Evolutionary conservation across 2,888 invertebrate species (phyloP).

Genomic region (Nipponacmea schrenckii): DNA sequence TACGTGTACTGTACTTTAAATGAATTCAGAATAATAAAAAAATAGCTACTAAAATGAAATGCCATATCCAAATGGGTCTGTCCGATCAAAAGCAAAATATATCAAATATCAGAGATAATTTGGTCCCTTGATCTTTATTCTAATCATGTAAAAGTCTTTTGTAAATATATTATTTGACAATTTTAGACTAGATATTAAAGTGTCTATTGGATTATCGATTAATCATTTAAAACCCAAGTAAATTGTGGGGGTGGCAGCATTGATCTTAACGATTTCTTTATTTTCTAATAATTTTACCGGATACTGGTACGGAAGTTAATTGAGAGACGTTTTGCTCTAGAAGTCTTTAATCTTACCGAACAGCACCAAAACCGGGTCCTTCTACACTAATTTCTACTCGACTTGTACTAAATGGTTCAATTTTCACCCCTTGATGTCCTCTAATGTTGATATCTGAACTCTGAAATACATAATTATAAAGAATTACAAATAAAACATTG

Average conservation of each 20-base stretch:
- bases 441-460: conserved; percentile 33
- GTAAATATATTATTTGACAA: no score
- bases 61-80: neutral
- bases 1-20: no score
- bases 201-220: no score
- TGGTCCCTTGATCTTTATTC: neutral
- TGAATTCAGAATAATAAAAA: no score
- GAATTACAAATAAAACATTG: neutral
- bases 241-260: no score
- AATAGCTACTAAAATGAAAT: neutral
- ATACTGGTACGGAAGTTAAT: no score
- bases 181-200: no score
- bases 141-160: no score
- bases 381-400: conserved; percentile 27
- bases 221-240: no score
- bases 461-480: conserved; percentile 27
- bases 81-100: neutral
- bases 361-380: neutral
- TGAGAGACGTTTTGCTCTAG: no score
- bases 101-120: neutral
- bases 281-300: no score
- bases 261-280: no score
- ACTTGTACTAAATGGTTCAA: conserved; percentile 36
- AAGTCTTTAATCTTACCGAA: neutral
- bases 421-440: conserved; percentile 36